A percentile compares a stretch with the other conserved stretches of the same genome.
These are phyloP conservation scores for Noctua comes DNA, from an alignment of 2,888 invertebrate genomes.

Conservation along the genomic window DNA sequence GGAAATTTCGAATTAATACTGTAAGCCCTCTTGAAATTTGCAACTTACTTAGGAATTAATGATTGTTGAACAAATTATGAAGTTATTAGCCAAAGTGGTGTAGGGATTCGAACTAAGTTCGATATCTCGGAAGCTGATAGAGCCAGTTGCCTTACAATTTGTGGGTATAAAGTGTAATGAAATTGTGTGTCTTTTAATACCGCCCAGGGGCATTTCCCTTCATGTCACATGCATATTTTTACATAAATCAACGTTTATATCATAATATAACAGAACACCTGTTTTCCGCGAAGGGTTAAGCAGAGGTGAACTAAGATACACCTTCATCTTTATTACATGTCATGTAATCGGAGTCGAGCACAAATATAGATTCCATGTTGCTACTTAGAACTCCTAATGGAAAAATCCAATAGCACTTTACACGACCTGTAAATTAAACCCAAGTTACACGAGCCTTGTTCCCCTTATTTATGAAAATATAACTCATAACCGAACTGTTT, in stretches of 20 bases:
- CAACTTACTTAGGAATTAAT: constrained; percentile 51
- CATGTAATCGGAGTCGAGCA: not conserved
- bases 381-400: not conserved
- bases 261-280: not conserved
- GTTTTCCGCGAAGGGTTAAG: not conserved
- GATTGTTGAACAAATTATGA: constrained; percentile 56
- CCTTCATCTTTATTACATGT: not conserved
- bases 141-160: constrained; percentile 36
- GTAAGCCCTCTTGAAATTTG: constrained; percentile 40
- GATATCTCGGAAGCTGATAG: constrained; percentile 30
- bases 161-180: not conserved
- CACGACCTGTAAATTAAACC: not conserved
- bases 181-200: not conserved
- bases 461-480: not conserved
- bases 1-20: constrained; percentile 26
- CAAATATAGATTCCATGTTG: not conserved
- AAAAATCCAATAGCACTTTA: not conserved
- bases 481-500: not conserved
- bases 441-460: not conserved
- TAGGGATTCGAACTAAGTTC: constrained; percentile 49
- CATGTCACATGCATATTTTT: not conserved
- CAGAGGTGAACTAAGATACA: not conserved
- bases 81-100: constrained; percentile 54
- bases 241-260: not conserved
- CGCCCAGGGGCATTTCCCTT: not conserved